These are phyloP conservation scores for Notodonta dromedarius DNA, from an alignment of 2,888 invertebrate genomes.

Conservation along the genomic window DNA sequence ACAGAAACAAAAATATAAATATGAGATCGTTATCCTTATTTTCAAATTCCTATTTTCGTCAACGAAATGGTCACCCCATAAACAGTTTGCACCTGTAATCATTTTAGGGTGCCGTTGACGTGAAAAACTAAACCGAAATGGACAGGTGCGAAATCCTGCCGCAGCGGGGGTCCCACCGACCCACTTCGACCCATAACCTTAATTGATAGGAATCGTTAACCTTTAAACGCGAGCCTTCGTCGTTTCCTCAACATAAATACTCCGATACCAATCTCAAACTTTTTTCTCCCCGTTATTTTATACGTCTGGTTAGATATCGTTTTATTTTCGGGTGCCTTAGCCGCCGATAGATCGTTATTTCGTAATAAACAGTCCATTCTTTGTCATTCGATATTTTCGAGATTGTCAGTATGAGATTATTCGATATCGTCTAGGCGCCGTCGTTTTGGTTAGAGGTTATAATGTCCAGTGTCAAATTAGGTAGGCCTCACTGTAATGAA, in stretches of 20 bases:
- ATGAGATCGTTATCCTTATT: neutral
- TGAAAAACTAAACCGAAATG: slow-evolving; percentile 70
- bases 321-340: slow-evolving; percentile 81
- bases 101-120: slow-evolving; percentile 64
- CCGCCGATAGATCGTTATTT: slow-evolving; percentile 76
- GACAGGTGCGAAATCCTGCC: slow-evolving; percentile 79
- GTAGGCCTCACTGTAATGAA: slow-evolving; percentile 38
- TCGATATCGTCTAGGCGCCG: slow-evolving; percentile 67
- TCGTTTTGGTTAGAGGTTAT: slow-evolving; percentile 62
- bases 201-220: slow-evolving; percentile 84
- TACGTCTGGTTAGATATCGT: slow-evolving; percentile 64
- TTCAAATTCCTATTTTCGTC: neutral
- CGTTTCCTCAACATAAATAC: slow-evolving; percentile 80
- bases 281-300: slow-evolving; percentile 76
- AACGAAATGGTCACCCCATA: slow-evolving; percentile 45
- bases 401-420: slow-evolving; percentile 66
- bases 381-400: slow-evolving; percentile 80
- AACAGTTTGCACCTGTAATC: slow-evolving; percentile 71
- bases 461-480: slow-evolving; percentile 63
- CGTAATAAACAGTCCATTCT: slow-evolving; percentile 81
- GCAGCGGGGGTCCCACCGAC: slow-evolving; percentile 72
- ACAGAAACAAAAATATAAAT: neutral
- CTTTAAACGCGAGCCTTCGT: slow-evolving; percentile 76
- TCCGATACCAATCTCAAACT: slow-evolving; percentile 75
- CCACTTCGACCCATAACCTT: slow-evolving; percentile 78